Percentiles rank a stretch among this genome's conserved stretches.
Conservation (phyloP, 2,888 invertebrate genomes). For the Carabus problematicus region DNA sequence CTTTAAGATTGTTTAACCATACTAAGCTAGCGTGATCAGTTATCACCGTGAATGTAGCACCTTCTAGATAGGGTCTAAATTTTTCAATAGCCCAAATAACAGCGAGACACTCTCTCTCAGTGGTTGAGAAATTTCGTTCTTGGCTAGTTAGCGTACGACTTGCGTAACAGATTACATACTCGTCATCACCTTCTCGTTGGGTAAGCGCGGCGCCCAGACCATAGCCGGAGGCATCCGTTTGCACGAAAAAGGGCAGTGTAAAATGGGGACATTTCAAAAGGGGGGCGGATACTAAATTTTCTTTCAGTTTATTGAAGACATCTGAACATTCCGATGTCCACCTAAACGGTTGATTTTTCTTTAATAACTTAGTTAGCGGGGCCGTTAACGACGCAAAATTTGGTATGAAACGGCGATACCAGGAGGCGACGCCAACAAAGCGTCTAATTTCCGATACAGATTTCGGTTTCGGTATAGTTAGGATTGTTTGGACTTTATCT, state of each 20-base stretch:
- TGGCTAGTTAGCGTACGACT: no score
- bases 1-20: conserved; percentile 41
- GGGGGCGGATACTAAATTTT: background rate
- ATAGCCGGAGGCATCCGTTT: background rate
- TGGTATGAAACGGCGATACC: background rate
- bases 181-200: no score
- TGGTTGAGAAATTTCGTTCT: no score
- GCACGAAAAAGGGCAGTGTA: background rate
- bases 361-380: background rate
- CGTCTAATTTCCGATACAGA: background rate
- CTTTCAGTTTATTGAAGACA: background rate
- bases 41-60: no score
- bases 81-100: no score
- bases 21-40: conserved; percentile 1
- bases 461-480: background rate
- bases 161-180: no score
- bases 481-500: conserved; percentile 33
- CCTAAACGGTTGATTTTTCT: background rate
- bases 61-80: no score
- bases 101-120: no score
- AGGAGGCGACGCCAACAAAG: background rate
- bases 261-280: background rate
- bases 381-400: background rate
- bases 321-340: background rate
- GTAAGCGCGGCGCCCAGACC: no score